Evolutionary conservation across 2,113 vertebrate genomes (phyloP).

Genomic region (Synchiropus splendidus): DNA sequence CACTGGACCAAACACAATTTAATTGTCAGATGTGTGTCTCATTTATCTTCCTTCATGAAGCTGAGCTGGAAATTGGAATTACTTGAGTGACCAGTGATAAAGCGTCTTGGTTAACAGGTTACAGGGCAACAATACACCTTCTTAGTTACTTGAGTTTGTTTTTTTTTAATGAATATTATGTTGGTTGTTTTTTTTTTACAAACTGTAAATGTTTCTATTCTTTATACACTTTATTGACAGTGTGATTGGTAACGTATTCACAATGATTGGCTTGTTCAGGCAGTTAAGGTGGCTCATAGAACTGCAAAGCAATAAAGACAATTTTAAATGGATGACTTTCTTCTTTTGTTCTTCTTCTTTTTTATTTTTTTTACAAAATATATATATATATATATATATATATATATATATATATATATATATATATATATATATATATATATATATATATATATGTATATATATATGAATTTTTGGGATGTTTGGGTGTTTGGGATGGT

Average conservation of each 20-base stretch:
- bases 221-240: conserved; percentile 10
- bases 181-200: conserved; percentile 4
- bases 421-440: too few species aligned
- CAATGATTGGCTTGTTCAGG: conserved; percentile 12
- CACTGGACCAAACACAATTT: conserved; percentile 30
- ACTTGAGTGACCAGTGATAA: conserved; percentile 39
- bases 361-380: too few species aligned
- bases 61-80: conserved; percentile 35
- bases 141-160: conserved; percentile 10
- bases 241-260: conserved; percentile 13
- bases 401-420: too few species aligned
- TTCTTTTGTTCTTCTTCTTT: too few species aligned
- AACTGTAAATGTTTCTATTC: not conserved
- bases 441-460: too few species aligned
- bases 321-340: too few species aligned
- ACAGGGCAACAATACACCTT: conserved; percentile 9
- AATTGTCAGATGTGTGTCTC: conserved; percentile 7
- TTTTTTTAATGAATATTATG: conserved; percentile 11
- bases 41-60: conserved; percentile 14
- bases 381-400: too few species aligned
- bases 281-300: conserved; percentile 16
- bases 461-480: too few species aligned
- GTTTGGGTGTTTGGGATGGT: too few species aligned
- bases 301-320: conserved; percentile 27
- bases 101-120: conserved; percentile 36